Percentiles rank a stretch among this genome's conserved stretches.
These are phyloP conservation scores for Pilophorus perplexus DNA, from an alignment of 2,888 invertebrate species.

Conservation along the genomic window DNA sequence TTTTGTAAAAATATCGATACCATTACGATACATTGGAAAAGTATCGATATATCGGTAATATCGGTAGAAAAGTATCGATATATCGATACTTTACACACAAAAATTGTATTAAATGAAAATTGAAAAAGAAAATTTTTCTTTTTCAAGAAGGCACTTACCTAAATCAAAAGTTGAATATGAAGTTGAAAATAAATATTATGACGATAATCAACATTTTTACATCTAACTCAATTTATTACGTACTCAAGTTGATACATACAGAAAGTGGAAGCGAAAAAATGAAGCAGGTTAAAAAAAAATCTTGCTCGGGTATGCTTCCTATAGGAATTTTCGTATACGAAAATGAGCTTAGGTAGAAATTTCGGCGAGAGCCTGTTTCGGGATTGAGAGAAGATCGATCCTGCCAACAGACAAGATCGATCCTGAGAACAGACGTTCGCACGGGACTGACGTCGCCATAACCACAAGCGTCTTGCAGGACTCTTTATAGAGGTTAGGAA, in stretches of 20 bases:
- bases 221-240: not conserved
- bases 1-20: constrained; percentile 1
- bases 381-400: not conserved
- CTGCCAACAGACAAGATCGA: not conserved
- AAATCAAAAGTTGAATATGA: not conserved
- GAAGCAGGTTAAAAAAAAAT: too few relatives aligned
- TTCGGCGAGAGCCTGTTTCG: not conserved
- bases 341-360: not conserved
- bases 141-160: not conserved
- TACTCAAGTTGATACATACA: too few relatives aligned
- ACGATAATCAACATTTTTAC: not conserved
- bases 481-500: not conserved
- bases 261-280: too few relatives aligned
- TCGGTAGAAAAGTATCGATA: constrained; percentile 4
- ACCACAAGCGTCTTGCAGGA: not conserved
- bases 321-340: too few relatives aligned
- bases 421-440: not conserved
- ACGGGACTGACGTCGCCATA: constrained; percentile 4
- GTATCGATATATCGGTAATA: constrained; percentile 4
- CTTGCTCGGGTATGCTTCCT: not conserved
- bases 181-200: not conserved
- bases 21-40: not conserved
- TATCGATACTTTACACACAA: constrained; percentile 8
- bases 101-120: not conserved
- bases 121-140: not conserved